Conservation (phyloP, 2,797 vertebrate species). For the Aulostomus chinensis region DNA sequence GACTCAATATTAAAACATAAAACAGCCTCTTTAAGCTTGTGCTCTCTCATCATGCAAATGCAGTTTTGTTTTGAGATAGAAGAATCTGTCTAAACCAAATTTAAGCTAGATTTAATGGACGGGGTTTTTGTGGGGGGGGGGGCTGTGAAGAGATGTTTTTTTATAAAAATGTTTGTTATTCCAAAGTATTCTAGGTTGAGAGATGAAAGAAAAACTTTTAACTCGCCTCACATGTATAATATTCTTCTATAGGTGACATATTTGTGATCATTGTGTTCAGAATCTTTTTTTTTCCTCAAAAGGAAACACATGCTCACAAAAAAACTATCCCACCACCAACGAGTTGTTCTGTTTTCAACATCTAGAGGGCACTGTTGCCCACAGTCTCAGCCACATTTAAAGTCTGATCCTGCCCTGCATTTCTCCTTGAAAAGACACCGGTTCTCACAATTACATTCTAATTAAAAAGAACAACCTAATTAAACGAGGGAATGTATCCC, state of each 20-base stretch:
- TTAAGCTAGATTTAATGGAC: too few relatives aligned
- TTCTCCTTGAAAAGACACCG: conserved; percentile 72
- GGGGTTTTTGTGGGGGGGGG: too few relatives aligned
- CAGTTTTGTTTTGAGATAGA: background rate
- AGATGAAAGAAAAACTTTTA: too few relatives aligned
- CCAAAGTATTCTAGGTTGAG: too few relatives aligned
- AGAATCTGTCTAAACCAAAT: background rate
- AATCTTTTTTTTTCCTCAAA: background rate
- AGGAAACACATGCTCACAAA: background rate
- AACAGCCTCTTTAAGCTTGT: background rate
- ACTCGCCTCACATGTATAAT: conserved; percentile 9
- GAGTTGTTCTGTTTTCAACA: conserved; percentile 16
- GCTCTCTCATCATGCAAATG: background rate
- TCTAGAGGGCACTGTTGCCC: conserved; percentile 75
- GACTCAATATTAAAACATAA: background rate
- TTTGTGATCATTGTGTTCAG: background rate
- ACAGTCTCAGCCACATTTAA: conserved; percentile 40
- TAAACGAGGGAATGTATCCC: conserved; percentile 77
- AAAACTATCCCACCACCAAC: background rate
- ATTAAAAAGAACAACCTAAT: conserved; percentile 84
- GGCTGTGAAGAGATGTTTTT: too few relatives aligned
- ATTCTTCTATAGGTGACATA: background rate
- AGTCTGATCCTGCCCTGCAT: conserved; percentile 41
- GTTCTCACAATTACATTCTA: conserved; percentile 77
- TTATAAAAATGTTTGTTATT: too few relatives aligned